Evolutionary conservation across 2,113 vertebrate species (phyloP), one percentile per base, ranked within the genome.

Genomic region (Crotalus viridis): DNA sequence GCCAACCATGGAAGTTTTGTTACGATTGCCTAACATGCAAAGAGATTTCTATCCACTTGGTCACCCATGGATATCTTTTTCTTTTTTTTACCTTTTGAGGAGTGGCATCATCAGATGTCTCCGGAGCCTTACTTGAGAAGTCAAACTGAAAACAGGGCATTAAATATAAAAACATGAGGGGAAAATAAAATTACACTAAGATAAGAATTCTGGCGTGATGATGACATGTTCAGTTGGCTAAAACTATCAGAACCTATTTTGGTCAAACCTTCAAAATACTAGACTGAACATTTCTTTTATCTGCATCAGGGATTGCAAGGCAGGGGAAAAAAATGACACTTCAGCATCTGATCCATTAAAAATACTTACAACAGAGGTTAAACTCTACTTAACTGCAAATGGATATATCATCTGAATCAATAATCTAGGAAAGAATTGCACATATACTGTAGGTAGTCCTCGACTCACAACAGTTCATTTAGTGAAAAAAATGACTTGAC

Each of bases 71-170:
- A 92, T 85, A 92, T 94, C 91, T 74, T 93, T 92, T 33, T 69
- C 0, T 6, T 97, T 93, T 92, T 92, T 96, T 98, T 98, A 98
- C 98, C 98, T 98, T 98, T 97, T 98, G 98, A 97, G 97, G 97
- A 97, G 97, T 96, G 97, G 93, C 96, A 98, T 98, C 98, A 96
- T 98, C 98, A n/a, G 98, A 43, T 95, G 97, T 94, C 97, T 98
- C 98, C 52, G 98, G 98, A 94, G 97, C 96, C 96, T 97, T 98
- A 96, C 97, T 98, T 98, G 98, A 96, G 96, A 97, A 92, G 96
- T 98, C 97, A 97, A 97, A 98, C 98, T 98, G 97, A 97, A 98
- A 98, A 98, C 92, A 97, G 97, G 97, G 97, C 95, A 98, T 98
- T 96, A 97, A 97, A 97, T 98, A 97, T 54, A 97, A 93, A 96